A percentile compares a stretch with the other conserved stretches of the same genome.
These are phyloP conservation scores for Myioborus melanocephalus DNA, from an alignment of 2,797 vertebrate genomes.

Conservation along the genomic window DNA sequence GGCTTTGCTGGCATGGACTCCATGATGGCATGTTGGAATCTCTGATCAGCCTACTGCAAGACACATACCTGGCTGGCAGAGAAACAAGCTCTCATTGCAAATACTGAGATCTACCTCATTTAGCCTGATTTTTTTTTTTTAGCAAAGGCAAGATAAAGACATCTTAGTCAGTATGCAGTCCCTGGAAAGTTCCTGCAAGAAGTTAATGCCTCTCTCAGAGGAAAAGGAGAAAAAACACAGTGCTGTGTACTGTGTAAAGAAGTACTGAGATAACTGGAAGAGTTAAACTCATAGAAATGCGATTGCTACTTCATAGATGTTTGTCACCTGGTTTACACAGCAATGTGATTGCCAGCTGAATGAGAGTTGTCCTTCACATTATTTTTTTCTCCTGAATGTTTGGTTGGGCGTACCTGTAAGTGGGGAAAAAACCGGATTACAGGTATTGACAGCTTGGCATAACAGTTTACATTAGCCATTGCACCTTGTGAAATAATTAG, in stretches of 20 bases:
- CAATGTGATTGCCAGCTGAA: not conserved
- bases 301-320: not conserved
- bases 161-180: not conserved
- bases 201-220: not conserved
- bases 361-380: not conserved
- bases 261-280: not conserved
- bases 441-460: not conserved
- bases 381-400: not conserved
- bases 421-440: not conserved
- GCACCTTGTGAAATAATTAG: slow-evolving; percentile 49
- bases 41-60: not conserved
- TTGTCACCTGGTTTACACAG: not conserved
- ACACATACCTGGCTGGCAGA: not conserved
- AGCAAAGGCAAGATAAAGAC: not conserved
- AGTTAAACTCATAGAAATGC: not conserved
- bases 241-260: not conserved
- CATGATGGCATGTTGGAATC: not conserved
- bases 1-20: not conserved
- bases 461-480: slow-evolving; percentile 5
- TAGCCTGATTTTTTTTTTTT: not conserved
- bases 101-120: not conserved
- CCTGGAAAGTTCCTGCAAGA: not conserved
- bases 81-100: not conserved
- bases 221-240: not conserved
- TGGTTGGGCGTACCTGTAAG: not conserved